Conservation (phyloP, 2,113 vertebrate species). For the Salvelinus alpinus region DNA sequence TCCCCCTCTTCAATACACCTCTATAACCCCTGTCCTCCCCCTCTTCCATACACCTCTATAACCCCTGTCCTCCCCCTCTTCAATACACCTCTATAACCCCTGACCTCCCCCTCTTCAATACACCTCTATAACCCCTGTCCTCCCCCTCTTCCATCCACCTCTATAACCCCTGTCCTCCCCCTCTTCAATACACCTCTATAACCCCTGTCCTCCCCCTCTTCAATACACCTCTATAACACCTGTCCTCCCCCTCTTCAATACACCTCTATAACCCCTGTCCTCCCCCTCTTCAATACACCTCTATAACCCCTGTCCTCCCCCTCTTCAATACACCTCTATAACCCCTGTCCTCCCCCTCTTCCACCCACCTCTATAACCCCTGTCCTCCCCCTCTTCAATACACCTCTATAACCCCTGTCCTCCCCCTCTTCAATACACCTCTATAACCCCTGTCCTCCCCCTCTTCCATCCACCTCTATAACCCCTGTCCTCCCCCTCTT, state of each 20-base stretch:
- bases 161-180: constrained; percentile 64
- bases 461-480: too few relatives aligned
- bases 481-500: too few relatives aligned
- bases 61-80: too few relatives aligned
- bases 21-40: constrained; percentile 64
- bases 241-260: neutral
- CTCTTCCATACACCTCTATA: too few relatives aligned
- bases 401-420: too few relatives aligned
- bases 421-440: too few relatives aligned
- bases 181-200: too few relatives aligned
- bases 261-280: neutral
- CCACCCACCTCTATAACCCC: constrained; percentile 60
- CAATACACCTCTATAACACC: too few relatives aligned
- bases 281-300: constrained; percentile 44
- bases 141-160: constrained; percentile 46
- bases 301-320: constrained; percentile 64
- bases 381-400: constrained; percentile 49
- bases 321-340: neutral
- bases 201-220: too few relatives aligned
- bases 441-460: too few relatives aligned
- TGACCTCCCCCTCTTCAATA: constrained; percentile 50
- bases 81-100: too few relatives aligned
- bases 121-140: neutral
- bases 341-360: neutral
- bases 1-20: constrained; percentile 47